These are phyloP conservation scores for Nothobranchius kuhntae DNA, from an alignment of 2,113 vertebrate genomes.

Conservation along the genomic window DNA sequence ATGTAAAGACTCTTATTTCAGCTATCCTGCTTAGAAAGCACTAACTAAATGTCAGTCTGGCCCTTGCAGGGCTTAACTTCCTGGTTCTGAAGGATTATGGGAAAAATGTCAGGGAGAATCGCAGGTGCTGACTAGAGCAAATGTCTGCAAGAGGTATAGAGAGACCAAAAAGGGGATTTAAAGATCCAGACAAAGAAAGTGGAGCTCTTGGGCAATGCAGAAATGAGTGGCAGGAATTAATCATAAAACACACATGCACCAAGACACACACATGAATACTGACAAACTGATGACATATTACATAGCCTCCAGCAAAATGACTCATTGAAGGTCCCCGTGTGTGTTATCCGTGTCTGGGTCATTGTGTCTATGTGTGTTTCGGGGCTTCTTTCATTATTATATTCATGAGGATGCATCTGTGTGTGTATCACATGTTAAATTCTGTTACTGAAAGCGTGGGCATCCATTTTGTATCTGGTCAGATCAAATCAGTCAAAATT, in stretches of 20 bases:
- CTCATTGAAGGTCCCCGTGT: constrained; percentile 18
- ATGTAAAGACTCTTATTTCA: constrained; percentile 34
- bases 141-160: constrained; percentile 34
- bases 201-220: constrained; percentile 38
- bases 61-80: constrained; percentile 74
- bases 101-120: constrained; percentile 75
- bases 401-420: background rate
- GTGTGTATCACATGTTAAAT: constrained; percentile 8
- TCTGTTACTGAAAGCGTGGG: constrained; percentile 29
- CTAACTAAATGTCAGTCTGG: constrained; percentile 74
- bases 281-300: constrained; percentile 23
- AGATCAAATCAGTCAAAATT: constrained; percentile 32
- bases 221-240: constrained; percentile 62
- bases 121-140: constrained; percentile 63
- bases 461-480: constrained; percentile 14
- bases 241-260: constrained; percentile 38
- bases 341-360: constrained; percentile 2
- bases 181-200: constrained; percentile 29
- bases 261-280: constrained; percentile 4
- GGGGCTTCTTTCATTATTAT: background rate
- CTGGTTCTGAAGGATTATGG: constrained; percentile 74
- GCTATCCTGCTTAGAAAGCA: constrained; percentile 67
- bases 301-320: constrained; percentile 35
- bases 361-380: background rate
- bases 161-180: constrained; percentile 16